Percentiles rank a stretch among this genome's conserved stretches.
Evolutionary conservation across 2,797 vertebrate genomes (phyloP).

Genomic region (Rhadinocentrus ornatus): DNA sequence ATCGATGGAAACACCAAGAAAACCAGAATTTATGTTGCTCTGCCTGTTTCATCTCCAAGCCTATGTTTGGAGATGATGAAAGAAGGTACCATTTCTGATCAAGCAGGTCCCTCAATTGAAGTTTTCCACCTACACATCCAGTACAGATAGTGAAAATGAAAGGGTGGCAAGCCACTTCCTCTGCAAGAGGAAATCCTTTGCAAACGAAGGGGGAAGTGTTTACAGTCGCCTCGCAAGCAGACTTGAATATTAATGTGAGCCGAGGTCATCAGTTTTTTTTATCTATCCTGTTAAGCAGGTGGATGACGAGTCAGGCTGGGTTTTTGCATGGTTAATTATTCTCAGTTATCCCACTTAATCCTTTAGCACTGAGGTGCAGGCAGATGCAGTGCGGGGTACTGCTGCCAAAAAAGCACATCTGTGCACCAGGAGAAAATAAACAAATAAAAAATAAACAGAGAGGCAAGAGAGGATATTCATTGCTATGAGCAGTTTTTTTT

Average conservation of each 20-base stretch:
- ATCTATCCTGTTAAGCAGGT: slow-evolving; percentile 72
- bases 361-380: slow-evolving; percentile 70
- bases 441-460: slow-evolving; percentile 16
- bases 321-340: slow-evolving; percentile 77
- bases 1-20: slow-evolving; percentile 69
- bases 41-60: slow-evolving; percentile 64
- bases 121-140: slow-evolving; percentile 63
- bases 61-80: slow-evolving; percentile 57
- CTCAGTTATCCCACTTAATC: slow-evolving; percentile 78
- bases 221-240: slow-evolving; percentile 48
- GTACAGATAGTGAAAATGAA: slow-evolving; percentile 29
- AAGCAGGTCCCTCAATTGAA: slow-evolving; percentile 57
- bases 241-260: slow-evolving; percentile 63
- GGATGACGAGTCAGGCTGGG: slow-evolving; percentile 60
- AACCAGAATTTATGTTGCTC: slow-evolving; percentile 62
- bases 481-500: slow-evolving; percentile 55
- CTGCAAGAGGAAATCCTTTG: slow-evolving; percentile 55
- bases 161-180: slow-evolving; percentile 16
- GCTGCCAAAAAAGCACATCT: slow-evolving; percentile 79
- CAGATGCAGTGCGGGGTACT: slow-evolving; percentile 65
- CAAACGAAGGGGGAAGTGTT: slow-evolving; percentile 56
- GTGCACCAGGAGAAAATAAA: slow-evolving; percentile 51
- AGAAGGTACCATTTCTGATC: slow-evolving; percentile 42
- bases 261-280: slow-evolving; percentile 61
- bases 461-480: slow-evolving; percentile 54